Evolutionary conservation across 1,140 invertebrate species (phyloP).

Genomic region (Papilio dardanus): DNA sequence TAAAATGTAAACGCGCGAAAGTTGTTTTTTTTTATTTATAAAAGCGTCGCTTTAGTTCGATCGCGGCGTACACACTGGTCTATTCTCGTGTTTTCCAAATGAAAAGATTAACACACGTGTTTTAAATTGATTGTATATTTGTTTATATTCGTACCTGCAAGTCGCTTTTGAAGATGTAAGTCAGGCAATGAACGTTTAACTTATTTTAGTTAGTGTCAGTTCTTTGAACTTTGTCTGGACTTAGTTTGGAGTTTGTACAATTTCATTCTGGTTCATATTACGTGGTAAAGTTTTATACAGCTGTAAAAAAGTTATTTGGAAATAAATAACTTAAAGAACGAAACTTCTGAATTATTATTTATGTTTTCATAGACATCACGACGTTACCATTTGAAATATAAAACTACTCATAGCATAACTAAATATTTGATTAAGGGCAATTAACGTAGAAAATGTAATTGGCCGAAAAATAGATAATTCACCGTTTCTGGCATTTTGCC

Average conservation of each 20-base stretch:
- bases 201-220: no score
- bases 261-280: no score
- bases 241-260: no score
- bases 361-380: not conserved
- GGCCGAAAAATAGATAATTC: constrained; percentile 9
- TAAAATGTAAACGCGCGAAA: constrained; percentile 54
- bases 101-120: constrained; percentile 63
- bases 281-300: no score
- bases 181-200: not conserved
- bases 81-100: constrained; percentile 67
- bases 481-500: not conserved
- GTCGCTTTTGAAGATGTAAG: not conserved
- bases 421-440: not conserved
- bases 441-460: not conserved
- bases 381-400: not conserved
- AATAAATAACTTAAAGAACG: no score
- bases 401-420: not conserved
- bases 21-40: constrained; percentile 51
- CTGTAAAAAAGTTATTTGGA: no score
- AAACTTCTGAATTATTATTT: not conserved
- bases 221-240: no score
- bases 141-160: constrained; percentile 15
- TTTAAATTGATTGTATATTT: constrained; percentile 27
- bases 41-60: constrained; percentile 53
- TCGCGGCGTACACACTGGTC: constrained; percentile 66